Base-by-base conservation (phyloP, 1,140 invertebrate species). In the Philopotamus ludificatus region DNA sequence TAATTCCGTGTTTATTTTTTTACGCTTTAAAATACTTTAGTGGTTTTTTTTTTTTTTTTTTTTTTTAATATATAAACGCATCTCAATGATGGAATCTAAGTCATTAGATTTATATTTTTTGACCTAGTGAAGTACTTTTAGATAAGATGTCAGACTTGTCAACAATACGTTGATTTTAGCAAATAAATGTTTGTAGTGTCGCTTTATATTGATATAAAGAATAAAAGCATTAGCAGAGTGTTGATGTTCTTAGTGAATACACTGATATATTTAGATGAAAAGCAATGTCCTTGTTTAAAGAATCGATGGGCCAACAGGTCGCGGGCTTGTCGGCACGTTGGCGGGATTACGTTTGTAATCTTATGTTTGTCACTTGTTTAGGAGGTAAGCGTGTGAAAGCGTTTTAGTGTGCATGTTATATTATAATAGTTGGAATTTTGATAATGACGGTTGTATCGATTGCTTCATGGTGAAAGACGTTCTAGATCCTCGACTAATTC, bases 71-170 rank as follows among this genome's bases (percentile, higher is more conserved):
- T 53, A 25, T 25, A 22, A 53, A 25, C 50, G 42, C 28, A 28
- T 55, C 53, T 16, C 7, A 63, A 51, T 53, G 51, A 66, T 28
- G 41, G 60, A 62, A 66, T 66, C 67, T 69, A 66, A 69, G 63
- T 69, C 67, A 66, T 53, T 69, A 69, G 67, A 65, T n/a, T 58
- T 69, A 69, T 69, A 69, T 69, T 65, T 69, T 69, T 68, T 61
- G 66, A 68, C 53, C 51, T 68, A 58, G 60, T 25, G 28, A 28
- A 55, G 26, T 67, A 62, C n/a, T 26, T 55, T 68, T 68, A 53
- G 28, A 55, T 66, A 20, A 16, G 16, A 9, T 45, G 51, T 23
- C 21, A n/a, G 16, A 28, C 51, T 64, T 22, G 44, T 26, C n/a
- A 20, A 25, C 21, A 20, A n/a, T 55, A 22, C 9, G 47, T 22